Percentiles rank a stretch among this genome's conserved stretches.
These are phyloP conservation scores for Enteromius unitaeniatus DNA, from an alignment of 2,797 vertebrate species.

Conservation along the genomic window DNA sequence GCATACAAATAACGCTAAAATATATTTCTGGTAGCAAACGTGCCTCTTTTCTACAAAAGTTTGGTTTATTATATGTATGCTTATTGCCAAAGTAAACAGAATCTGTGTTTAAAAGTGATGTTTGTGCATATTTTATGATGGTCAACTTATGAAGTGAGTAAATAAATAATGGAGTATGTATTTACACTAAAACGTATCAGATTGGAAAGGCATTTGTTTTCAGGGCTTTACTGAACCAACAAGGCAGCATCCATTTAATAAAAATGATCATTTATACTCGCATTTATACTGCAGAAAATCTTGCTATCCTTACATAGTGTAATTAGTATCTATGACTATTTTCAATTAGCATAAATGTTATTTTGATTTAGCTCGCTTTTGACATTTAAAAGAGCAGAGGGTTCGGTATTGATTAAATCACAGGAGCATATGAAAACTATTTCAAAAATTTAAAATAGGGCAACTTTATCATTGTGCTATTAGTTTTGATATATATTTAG, in stretches of 20 bases:
- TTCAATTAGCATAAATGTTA: too few species aligned
- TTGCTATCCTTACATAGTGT: too few species aligned
- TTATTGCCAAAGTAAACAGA: neutral
- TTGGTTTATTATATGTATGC: neutral
- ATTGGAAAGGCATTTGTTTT: neutral
- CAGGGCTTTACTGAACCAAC: neutral
- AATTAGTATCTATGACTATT: too few species aligned
- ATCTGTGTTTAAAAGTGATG: neutral
- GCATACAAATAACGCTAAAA: neutral
- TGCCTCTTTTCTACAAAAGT: neutral
- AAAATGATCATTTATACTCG: neutral
- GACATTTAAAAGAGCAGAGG: neutral
- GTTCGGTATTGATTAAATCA: neutral
- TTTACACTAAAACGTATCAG: neutral
- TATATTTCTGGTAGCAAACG: neutral
- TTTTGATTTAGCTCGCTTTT: too few species aligned
- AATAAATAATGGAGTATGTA: too few species aligned
- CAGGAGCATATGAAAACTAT: neutral
- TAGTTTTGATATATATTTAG: neutral
- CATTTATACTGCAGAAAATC: too few species aligned
- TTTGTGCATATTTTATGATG: neutral
- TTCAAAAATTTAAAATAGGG: neutral
- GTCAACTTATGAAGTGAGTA: neutral
- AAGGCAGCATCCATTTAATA: neutral
- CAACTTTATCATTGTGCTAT: too few species aligned